Conservation (phyloP, 2,888 invertebrate species). For the Terebella lapidaria region DNA sequence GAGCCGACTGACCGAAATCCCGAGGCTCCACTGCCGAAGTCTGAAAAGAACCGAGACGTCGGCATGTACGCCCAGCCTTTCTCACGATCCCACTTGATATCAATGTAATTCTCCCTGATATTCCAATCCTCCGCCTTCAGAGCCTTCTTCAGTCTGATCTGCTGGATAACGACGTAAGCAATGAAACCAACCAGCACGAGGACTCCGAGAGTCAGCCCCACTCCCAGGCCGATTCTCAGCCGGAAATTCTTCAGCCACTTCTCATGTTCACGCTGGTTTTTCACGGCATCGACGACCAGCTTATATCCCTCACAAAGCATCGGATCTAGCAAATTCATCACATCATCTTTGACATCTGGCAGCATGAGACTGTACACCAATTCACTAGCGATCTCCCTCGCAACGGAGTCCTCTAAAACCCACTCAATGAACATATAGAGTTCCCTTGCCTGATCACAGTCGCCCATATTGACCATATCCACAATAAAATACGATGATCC, state of each 20-base stretch:
- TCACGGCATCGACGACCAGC: constrained; percentile 24
- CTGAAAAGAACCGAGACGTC: not conserved
- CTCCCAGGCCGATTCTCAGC: not conserved
- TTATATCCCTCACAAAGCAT: constrained; percentile 31
- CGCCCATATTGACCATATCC: constrained; percentile 18
- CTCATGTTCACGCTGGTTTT: not conserved
- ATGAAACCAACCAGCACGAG: not conserved
- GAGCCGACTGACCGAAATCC: not conserved
- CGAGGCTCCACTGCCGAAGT: not conserved
- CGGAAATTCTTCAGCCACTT: not conserved
- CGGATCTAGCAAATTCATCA: constrained; percentile 27
- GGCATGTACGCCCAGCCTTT: not conserved
- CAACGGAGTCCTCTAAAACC: constrained; percentile 9
- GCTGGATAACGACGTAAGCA: not conserved
- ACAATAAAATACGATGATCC: constrained; percentile 42
- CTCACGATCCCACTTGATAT: not conserved
- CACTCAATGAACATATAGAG: constrained; percentile 18
- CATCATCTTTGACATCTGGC: constrained; percentile 12
- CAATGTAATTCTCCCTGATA: constrained; percentile 5
- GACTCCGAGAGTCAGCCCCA: not conserved
- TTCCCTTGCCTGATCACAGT: constrained; percentile 37
- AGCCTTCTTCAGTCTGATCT: constrained; percentile 10
- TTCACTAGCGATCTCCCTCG: constrained; percentile 20
- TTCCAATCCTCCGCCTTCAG: constrained; percentile 21
- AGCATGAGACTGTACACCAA: constrained; percentile 32